Conservation (phyloP, 2,888 invertebrate species). For the Periphyllus acericola region DNA sequence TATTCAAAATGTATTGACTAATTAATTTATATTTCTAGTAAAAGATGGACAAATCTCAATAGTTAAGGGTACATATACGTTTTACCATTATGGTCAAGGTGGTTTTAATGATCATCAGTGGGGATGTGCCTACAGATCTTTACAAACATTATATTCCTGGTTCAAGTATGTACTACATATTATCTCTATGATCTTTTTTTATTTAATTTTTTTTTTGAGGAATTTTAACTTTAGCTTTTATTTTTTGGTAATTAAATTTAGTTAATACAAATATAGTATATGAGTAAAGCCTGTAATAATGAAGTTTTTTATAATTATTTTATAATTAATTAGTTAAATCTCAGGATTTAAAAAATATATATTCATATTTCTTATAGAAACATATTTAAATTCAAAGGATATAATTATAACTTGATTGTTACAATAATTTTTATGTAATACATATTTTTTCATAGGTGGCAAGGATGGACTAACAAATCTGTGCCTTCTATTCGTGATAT, state of each 20-base stretch:
- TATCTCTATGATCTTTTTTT: not conserved
- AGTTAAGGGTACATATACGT: slow-evolving; percentile 87
- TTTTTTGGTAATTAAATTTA: no score
- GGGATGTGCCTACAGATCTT: slow-evolving; percentile 98
- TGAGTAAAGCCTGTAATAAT: no score
- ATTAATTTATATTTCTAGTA: slow-evolving; percentile 62
- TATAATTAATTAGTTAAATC: no score
- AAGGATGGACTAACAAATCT: slow-evolving; percentile 81
- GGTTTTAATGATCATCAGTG: slow-evolving; percentile 95
- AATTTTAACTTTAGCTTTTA: no score
- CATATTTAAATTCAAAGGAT: no score
- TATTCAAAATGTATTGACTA: not conserved
- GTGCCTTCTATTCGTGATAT: slow-evolving; percentile 88
- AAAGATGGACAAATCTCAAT: slow-evolving; percentile 66
- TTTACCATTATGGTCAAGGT: slow-evolving; percentile 97
- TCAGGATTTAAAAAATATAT: no score
- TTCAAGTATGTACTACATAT: slow-evolving; percentile 72
- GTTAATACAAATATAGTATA: no score
- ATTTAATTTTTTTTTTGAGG: no score
- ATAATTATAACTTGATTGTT: not conserved
- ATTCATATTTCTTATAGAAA: no score
- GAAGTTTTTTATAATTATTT: no score
- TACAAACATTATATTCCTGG: slow-evolving; percentile 98
- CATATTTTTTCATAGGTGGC: slow-evolving; percentile 70
- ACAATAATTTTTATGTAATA: not conserved